Percentiles rank a stretch among this genome's conserved stretches.
These are phyloP conservation scores for Mycalesis mineus DNA, from an alignment of 2,888 invertebrate genomes.

Conservation along the genomic window DNA sequence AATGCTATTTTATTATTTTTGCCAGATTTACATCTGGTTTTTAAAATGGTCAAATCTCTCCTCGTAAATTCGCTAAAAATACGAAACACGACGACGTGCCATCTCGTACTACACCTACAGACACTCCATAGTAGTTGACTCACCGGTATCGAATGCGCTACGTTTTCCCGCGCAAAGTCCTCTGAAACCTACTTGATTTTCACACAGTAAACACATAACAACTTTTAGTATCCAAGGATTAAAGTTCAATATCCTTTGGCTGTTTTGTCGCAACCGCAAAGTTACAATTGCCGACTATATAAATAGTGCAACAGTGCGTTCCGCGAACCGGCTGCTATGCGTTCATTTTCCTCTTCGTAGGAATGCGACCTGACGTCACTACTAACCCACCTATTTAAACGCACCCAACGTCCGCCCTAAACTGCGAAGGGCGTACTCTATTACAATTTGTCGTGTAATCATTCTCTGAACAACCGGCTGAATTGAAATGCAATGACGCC, in stretches of 20 bases:
- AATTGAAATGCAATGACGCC: slow-evolving; percentile 38
- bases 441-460: slow-evolving; percentile 27
- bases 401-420: slow-evolving; percentile 16
- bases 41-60: too few species aligned
- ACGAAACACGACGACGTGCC: too few species aligned
- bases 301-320: slow-evolving; percentile 69
- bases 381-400: slow-evolving; percentile 33
- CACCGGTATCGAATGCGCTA: slow-evolving; percentile 49
- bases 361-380: slow-evolving; percentile 70
- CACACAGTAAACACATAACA: slow-evolving; percentile 17
- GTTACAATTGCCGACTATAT: slow-evolving; percentile 45
- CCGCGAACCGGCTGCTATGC: slow-evolving; percentile 52
- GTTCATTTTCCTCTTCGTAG: slow-evolving; percentile 68
- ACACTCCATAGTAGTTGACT: slow-evolving; percentile 44
- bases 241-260: slow-evolving; percentile 31
- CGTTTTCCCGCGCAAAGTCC: slow-evolving; percentile 62
- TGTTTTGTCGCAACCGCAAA: slow-evolving; percentile 24
- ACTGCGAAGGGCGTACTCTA: slow-evolving; percentile 17
- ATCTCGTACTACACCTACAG: background rate
- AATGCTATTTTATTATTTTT: too few species aligned
- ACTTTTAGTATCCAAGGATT: slow-evolving; percentile 28
- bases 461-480: slow-evolving; percentile 35
- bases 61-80: too few species aligned
- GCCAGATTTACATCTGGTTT: too few species aligned
- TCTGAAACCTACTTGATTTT: slow-evolving; percentile 28